Base-by-base conservation (phyloP, 2,888 invertebrate species). In the Cybosia mesomella region DNA sequence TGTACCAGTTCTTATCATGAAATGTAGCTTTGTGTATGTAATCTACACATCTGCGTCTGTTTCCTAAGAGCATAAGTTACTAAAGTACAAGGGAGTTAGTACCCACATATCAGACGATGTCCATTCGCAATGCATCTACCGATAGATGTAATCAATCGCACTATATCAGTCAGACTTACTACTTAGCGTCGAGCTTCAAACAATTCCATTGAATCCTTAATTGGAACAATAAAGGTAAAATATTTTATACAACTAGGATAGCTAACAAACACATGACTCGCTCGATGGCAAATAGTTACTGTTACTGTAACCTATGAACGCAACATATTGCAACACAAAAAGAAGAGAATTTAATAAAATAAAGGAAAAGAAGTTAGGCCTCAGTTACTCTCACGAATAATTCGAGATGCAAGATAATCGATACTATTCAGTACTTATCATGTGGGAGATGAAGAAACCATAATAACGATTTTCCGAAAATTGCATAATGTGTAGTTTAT, bases 41-140 rank as follows among this genome's bases (percentile, higher is more conserved):
- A 93, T 93, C 94, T 89, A 77, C 70, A 70, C 87, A 92, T 93
- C 93, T 91, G 87, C 76, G 88, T 89, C 89, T 87, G 90, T 91
- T 91, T 87, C 86, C 85, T 85, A 85, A 84, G 81, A 78, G 71
- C 72, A 80, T 85, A 83, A 87, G 80, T 86, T 84, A 86, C 74
- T 57, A 76, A 77, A 72, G 74, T 77, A 81, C 81, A 72, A 75
- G 81, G 77, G 71, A 74, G 80, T 80, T 84, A 81, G 81, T 82
- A 84, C 83, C 84, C 83, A 77, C 73, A 77, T 74, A 79, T 78
- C 75, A 79, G 81, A 83, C 83, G 84, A 86, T 88, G 90, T 89
- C 91, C 89, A 90, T 91, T 88, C 89, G 88, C 90, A 89, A 90
- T 90, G 90, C 83, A 84, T 83, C 80, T 83, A 73, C 77, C 72